phyloP scores from a whole-genome alignment of 2,797 vertebrate genomes.

The Graptemys geographica region DNA sequence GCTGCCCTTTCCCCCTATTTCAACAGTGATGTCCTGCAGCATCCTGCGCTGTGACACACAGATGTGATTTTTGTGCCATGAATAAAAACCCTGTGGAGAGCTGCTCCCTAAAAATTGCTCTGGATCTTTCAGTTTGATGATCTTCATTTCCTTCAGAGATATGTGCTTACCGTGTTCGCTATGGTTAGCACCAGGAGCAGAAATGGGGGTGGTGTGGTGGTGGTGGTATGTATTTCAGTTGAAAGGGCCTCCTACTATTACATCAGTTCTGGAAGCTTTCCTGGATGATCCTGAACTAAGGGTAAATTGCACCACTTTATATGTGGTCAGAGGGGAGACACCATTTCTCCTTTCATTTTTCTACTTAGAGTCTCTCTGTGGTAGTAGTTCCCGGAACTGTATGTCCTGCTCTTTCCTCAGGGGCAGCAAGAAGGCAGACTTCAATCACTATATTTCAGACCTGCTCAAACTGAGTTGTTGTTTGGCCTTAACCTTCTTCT shows the following conservation, averaged over 20 bases:
- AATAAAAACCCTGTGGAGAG: neutral
- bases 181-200: neutral
- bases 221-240: neutral
- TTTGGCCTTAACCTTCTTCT: accelerated
- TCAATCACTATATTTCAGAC: neutral
- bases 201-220: neutral
- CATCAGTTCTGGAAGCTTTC: neutral
- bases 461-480: neutral
- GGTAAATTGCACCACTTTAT: neutral
- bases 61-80: neutral
- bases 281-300: neutral
- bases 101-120: neutral
- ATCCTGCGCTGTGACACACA: neutral
- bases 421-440: neutral
- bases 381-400: too few species aligned
- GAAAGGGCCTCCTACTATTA: neutral
- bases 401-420: neutral
- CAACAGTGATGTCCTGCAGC: neutral
- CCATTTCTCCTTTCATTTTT: neutral
- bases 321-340: neutral
- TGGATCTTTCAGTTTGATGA: neutral
- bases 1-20: neutral
- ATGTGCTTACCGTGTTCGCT: neutral
- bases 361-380: neutral
- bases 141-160: neutral